A percentile compares a stretch with the other conserved stretches of the same genome.
These are phyloP conservation scores for Smittia aterrima DNA, from an alignment of 2,888 invertebrate genomes.

Conservation along the genomic window DNA sequence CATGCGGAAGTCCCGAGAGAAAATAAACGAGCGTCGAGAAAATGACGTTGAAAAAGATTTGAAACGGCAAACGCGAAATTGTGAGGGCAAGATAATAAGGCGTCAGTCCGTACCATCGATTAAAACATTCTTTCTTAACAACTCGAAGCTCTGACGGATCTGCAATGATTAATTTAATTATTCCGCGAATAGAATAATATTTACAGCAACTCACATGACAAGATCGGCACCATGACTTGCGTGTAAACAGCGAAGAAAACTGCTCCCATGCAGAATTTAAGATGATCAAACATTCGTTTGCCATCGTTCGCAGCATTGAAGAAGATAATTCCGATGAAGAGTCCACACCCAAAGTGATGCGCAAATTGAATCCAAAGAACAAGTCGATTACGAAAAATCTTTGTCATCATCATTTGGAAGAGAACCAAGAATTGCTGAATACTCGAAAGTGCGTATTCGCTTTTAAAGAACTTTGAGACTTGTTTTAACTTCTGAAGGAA, in stretches of 20 bases:
- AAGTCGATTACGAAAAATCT: conserved; percentile 60
- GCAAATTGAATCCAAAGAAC: conserved; percentile 61
- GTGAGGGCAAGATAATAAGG: conserved; percentile 66
- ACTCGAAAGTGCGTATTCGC: conserved; percentile 57
- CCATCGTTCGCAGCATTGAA: conserved; percentile 65
- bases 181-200: neutral
- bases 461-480: conserved; percentile 51
- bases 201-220: conserved; percentile 61
- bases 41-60: conserved; percentile 59
- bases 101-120: conserved; percentile 65
- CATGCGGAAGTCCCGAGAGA: conserved; percentile 69
- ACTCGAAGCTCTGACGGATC: conserved; percentile 68
- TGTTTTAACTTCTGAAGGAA: conserved; percentile 58
- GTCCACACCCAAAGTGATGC: conserved; percentile 62
- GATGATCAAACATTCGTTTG: conserved; percentile 65
- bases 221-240: conserved; percentile 66
- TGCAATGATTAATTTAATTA: conserved; percentile 47
- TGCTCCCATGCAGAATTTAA: conserved; percentile 66
- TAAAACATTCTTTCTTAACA: conserved; percentile 68
- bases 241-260: conserved; percentile 67
- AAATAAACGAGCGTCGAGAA: conserved; percentile 63
- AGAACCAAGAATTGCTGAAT: conserved; percentile 62
- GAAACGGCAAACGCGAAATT: conserved; percentile 62
- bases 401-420: conserved; percentile 60
- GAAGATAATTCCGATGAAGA: conserved; percentile 59